phyloP scores from a whole-genome alignment of 92 coral and sea anemone species.

The Porites evermanni region DNA sequence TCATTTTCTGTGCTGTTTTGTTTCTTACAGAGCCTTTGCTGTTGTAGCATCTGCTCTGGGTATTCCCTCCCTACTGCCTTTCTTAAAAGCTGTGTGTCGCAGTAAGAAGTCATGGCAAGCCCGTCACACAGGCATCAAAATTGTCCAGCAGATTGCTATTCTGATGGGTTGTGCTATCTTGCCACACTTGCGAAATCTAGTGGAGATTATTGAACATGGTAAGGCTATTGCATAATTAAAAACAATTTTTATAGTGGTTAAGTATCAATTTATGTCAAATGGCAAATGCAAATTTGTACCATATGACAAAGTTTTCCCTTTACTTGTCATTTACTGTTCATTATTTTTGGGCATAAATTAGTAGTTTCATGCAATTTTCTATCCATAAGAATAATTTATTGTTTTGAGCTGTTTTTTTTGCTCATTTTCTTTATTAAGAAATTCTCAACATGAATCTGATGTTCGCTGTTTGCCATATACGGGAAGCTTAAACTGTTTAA shows the following conservation, averaged over 20 bases:
- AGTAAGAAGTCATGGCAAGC: constrained; percentile 99
- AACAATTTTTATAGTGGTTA: background rate
- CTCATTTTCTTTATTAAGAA: too few species aligned
- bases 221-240: background rate
- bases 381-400: too few species aligned
- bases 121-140: constrained; percentile 99
- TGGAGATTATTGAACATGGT: constrained; percentile 99
- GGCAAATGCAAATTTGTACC: too few species aligned
- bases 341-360: too few species aligned
- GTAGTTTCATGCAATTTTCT: too few species aligned
- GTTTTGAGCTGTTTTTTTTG: too few species aligned
- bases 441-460: too few species aligned
- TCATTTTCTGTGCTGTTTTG: background rate
- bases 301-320: too few species aligned
- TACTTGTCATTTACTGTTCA: too few species aligned
- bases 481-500: too few species aligned
- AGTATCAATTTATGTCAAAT: too few species aligned
- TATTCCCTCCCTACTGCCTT: constrained; percentile 95
- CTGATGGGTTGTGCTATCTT: constrained; percentile 99
- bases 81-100: constrained; percentile 98
- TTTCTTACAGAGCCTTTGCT: constrained; percentile 91
- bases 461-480: too few species aligned
- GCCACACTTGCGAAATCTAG: constrained; percentile 96
- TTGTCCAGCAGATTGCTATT: constrained; percentile 99
- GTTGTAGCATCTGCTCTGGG: constrained; percentile 99